Evolutionary conservation across 2,113 vertebrate genomes (phyloP).

Genomic region (Camelus dromedarius): DNA sequence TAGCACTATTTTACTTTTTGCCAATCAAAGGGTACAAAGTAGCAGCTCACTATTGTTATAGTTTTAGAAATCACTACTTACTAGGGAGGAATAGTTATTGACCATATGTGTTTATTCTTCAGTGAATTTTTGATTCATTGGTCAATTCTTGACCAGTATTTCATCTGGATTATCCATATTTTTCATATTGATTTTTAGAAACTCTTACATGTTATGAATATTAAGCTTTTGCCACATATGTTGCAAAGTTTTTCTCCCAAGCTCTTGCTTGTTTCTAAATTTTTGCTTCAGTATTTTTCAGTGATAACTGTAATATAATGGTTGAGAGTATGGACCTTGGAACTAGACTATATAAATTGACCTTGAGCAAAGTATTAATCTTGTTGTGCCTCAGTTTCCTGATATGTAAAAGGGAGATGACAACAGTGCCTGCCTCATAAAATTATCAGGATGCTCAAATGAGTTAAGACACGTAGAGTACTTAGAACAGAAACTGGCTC

Average conservation of each 20-base stretch:
- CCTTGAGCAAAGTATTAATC: conserved; percentile 1
- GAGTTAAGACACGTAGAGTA: not conserved
- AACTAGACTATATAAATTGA: not conserved
- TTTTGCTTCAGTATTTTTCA: not conserved
- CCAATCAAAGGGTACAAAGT: not conserved
- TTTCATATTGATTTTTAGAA: conserved; percentile 10
- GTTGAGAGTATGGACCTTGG: not conserved
- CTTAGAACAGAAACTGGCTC: not conserved
- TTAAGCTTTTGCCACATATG: not conserved
- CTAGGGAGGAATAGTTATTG: not conserved
- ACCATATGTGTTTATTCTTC: not conserved
- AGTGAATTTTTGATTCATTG: not conserved
- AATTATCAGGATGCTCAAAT: not conserved
- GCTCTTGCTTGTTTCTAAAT: not conserved
- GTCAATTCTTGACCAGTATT: not conserved
- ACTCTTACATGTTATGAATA: not conserved
- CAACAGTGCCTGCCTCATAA: not conserved
- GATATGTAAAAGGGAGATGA: not conserved
- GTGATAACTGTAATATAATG: not conserved
- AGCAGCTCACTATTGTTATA: not conserved
- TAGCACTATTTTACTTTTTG: not conserved
- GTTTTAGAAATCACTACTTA: not conserved
- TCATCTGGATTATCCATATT: not conserved
- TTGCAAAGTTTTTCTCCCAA: not conserved
- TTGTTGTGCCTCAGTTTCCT: not conserved